Percentiles rank a stretch among this genome's conserved stretches.
Evolutionary conservation across 2,113 vertebrate species (phyloP).

Genomic region (Periophthalmus modestus): DNA sequence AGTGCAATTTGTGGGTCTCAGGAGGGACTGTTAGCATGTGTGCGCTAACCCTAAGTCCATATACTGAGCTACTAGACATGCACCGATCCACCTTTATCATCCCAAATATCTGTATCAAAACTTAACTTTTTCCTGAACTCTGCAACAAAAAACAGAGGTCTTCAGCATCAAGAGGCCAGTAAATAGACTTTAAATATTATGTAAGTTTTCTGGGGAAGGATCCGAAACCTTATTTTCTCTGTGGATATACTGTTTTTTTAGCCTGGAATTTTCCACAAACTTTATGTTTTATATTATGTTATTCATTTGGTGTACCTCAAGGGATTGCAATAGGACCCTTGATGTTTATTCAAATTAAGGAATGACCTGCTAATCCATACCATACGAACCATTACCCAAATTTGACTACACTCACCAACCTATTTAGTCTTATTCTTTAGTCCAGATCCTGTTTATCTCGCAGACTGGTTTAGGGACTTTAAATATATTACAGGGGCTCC

Average conservation of each 20-base stretch:
- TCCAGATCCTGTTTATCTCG: neutral
- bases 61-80: neutral
- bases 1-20: slow-evolving; percentile 50
- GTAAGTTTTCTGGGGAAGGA: no score
- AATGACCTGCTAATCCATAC: neutral
- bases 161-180: neutral
- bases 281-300: no score
- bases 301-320: neutral
- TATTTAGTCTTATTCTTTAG: neutral
- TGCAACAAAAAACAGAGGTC: no score
- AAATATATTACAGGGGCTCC: no score
- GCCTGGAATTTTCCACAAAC: no score
- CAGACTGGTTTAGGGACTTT: neutral
- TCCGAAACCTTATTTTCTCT: no score
- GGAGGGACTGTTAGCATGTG: slow-evolving; percentile 26
- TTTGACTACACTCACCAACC: neutral
- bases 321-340: neutral
- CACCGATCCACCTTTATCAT: neutral
- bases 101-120: neutral
- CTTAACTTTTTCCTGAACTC: no score
- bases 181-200: no score
- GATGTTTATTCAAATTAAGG: neutral
- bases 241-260: no score
- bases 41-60: slow-evolving; percentile 13
- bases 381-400: neutral